These are phyloP conservation scores for Dreissena rostriformis DNA, from an alignment of 1,140 invertebrate genomes.

Conservation along the genomic window DNA sequence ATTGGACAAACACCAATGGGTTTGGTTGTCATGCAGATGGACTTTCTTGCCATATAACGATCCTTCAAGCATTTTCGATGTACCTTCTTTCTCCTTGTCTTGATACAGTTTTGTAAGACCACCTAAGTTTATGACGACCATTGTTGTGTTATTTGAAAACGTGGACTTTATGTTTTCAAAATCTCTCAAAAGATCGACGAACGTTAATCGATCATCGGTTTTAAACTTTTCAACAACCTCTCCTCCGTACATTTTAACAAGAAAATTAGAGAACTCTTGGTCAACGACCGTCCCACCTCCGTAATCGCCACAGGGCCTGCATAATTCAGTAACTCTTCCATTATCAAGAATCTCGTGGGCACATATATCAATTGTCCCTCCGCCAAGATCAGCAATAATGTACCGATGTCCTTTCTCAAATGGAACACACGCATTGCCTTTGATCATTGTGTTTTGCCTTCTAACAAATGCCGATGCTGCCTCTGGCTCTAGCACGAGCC, in stretches of 20 bases:
- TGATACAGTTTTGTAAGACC: background rate
- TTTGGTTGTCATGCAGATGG: background rate
- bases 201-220: background rate
- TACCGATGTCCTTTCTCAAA: background rate
- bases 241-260: constrained; percentile 21
- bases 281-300: constrained; percentile 12
- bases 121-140: background rate
- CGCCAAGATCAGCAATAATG: constrained; percentile 6
- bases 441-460: background rate
- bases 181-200: constrained; percentile 1
- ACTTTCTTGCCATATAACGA: background rate
- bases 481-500: constrained; percentile 59
- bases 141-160: background rate
- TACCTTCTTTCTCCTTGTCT: background rate
- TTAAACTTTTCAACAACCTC: background rate
- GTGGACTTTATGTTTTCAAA: constrained; percentile 21
- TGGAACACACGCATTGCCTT: too few species aligned
- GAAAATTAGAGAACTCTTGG: background rate
- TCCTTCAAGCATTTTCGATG: background rate
- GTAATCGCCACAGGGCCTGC: background rate
- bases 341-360: constrained; percentile 11
- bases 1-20: too few species aligned
- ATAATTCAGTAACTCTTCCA: background rate
- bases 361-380: constrained; percentile 11
- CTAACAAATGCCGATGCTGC: constrained; percentile 55